Conservation (phyloP, 2,113 vertebrate genomes). For the Spheniscus mendiculus region DNA sequence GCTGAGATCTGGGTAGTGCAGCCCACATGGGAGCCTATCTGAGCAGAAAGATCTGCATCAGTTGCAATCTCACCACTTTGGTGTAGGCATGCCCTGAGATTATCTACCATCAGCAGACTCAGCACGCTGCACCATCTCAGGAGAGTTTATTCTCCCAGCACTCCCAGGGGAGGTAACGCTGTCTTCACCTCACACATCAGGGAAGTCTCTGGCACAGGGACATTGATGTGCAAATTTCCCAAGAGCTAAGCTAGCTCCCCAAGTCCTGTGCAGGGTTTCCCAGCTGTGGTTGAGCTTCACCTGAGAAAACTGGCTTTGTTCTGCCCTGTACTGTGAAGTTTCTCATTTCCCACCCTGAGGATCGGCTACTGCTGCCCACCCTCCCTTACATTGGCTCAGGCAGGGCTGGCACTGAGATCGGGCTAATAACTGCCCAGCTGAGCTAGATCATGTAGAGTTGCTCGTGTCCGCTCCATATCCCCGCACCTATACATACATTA, state of each 20-base stretch:
- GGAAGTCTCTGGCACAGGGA: background rate
- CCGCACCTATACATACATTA: no score
- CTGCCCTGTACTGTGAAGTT: no score
- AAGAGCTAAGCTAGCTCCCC: background rate
- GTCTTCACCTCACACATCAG: background rate
- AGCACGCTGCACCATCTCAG: fast-evolving
- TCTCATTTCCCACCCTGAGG: background rate
- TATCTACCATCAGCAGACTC: background rate
- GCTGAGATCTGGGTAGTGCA: background rate
- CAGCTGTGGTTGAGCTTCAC: no score
- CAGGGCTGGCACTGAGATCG: background rate
- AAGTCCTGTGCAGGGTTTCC: no score
- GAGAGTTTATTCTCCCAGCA: background rate
- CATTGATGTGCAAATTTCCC: background rate
- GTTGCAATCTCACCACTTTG: background rate
- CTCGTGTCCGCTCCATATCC: background rate
- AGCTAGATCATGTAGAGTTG: background rate
- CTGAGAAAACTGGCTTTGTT: no score
- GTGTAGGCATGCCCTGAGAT: background rate
- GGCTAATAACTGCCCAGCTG: no score
- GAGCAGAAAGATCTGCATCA: background rate
- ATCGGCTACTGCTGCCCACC: background rate
- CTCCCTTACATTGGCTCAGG: background rate
- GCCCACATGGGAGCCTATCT: background rate
- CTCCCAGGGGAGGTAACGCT: background rate